A percentile compares a stretch with the other conserved stretches of the same genome.
These are phyloP conservation scores for Varanus komodoensis DNA, from an alignment of 2,113 vertebrate species.

Conservation along the genomic window DNA sequence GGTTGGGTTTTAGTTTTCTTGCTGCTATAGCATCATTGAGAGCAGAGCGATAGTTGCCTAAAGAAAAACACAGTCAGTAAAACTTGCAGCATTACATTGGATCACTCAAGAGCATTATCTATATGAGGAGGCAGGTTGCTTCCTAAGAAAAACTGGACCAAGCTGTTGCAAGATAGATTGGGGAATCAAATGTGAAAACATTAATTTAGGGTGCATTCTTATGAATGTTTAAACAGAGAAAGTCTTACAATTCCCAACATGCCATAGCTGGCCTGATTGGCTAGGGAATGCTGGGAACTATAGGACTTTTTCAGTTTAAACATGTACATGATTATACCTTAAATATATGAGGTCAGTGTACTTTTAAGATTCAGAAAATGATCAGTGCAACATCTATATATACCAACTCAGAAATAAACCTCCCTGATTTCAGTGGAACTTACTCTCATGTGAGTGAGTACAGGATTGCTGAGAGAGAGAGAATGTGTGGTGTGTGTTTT, in stretches of 20 bases:
- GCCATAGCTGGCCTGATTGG: too few relatives aligned
- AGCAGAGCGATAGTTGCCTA: constrained; percentile 94
- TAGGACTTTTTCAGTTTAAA: too few relatives aligned
- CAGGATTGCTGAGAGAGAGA: too few relatives aligned
- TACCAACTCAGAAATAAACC: too few relatives aligned
- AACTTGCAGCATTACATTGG: neutral
- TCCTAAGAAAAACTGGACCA: neutral
- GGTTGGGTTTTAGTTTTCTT: constrained; percentile 88
- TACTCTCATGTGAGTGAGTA: too few relatives aligned
- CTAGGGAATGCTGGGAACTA: too few relatives aligned
- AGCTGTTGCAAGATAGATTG: accelerated
- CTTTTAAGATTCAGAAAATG: neutral
- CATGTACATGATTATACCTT: neutral
- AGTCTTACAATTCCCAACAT: too few relatives aligned
- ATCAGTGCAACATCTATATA: too few relatives aligned
- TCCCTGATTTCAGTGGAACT: too few relatives aligned
- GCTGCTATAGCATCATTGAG: constrained; percentile 87
- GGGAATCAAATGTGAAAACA: neutral
- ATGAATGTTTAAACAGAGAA: too few relatives aligned
- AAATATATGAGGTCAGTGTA: neutral
- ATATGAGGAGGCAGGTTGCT: neutral
- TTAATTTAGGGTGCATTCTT: too few relatives aligned
- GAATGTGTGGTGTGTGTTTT: neutral
- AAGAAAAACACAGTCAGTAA: constrained; percentile 11
- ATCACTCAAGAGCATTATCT: neutral